These are phyloP conservation scores for Marasmarcha lunaedactyla DNA, from an alignment of 2,888 invertebrate species.

Conservation along the genomic window DNA sequence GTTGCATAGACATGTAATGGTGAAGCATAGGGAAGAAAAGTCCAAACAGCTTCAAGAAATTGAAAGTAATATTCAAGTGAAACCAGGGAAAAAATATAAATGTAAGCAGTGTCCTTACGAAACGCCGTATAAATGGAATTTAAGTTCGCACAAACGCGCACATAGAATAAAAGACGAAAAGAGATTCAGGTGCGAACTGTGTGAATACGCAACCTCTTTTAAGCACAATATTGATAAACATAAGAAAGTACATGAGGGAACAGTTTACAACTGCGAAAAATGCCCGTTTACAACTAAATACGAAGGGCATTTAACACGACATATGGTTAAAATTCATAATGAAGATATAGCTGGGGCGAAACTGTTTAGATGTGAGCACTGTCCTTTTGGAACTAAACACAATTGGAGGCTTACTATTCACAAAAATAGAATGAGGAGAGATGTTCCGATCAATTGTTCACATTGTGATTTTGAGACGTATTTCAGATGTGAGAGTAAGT, in stretches of 20 bases:
- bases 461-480: constrained; percentile 32
- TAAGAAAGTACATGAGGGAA: constrained; percentile 19
- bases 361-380: constrained; percentile 28
- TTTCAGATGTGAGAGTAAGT: constrained; percentile 36
- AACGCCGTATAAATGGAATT: constrained; percentile 20
- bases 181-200: constrained; percentile 25
- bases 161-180: constrained; percentile 18
- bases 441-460: constrained; percentile 23
- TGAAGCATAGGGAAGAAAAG: constrained; percentile 26
- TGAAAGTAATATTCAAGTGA: no score
- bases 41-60: neutral
- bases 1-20: constrained; percentile 27
- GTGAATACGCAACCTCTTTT: constrained; percentile 25
- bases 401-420: constrained; percentile 41
- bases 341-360: constrained; percentile 32
- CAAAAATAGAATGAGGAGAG: constrained; percentile 29
- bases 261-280: constrained; percentile 32
- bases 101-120: constrained; percentile 25
- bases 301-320: constrained; percentile 40
- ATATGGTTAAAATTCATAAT: constrained; percentile 40
- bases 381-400: constrained; percentile 36
- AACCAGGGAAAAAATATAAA: constrained; percentile 18
- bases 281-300: constrained; percentile 37
- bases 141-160: constrained; percentile 17
- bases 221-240: constrained; percentile 29